Conservation (phyloP, 2,797 vertebrate species). For the Gymnoscopelus braueri region DNA sequence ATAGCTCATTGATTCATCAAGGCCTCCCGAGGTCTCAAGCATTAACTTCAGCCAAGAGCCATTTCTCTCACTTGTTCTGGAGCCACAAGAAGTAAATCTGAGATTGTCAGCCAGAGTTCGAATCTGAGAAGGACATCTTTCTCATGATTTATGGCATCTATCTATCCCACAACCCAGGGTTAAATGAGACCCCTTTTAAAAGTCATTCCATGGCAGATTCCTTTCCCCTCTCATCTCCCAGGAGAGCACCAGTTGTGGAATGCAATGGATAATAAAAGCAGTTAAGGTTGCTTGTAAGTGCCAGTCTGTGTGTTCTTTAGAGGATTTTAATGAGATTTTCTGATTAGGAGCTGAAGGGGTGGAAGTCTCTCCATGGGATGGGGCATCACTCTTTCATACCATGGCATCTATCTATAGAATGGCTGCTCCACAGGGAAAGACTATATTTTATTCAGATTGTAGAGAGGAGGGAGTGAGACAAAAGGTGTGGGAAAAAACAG, state of each 20-base stretch:
- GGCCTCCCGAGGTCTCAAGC: slow-evolving; percentile 23
- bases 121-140: slow-evolving; percentile 4
- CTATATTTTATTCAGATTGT: slow-evolving; percentile 23
- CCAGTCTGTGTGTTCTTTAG: slow-evolving; percentile 35
- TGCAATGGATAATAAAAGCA: slow-evolving; percentile 62
- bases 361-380: slow-evolving; percentile 14
- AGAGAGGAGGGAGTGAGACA: slow-evolving; percentile 8
- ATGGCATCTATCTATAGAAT: slow-evolving; percentile 23
- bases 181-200: slow-evolving; percentile 47
- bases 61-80: slow-evolving; percentile 36
- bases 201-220: slow-evolving; percentile 47
- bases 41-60: slow-evolving; percentile 39
- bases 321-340: slow-evolving; percentile 59
- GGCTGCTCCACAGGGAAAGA: slow-evolving; percentile 22
- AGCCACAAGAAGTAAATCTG: slow-evolving; percentile 23
- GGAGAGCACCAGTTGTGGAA: slow-evolving; percentile 54
- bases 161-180: slow-evolving; percentile 28
- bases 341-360: slow-evolving; percentile 34
- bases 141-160: slow-evolving; percentile 47
- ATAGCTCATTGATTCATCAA: slow-evolving; percentile 62
- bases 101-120: slow-evolving; percentile 15
- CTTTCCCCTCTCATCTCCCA: slow-evolving; percentile 50
- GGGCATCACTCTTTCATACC: slow-evolving; percentile 14
- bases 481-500: background rate
- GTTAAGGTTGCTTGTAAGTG: slow-evolving; percentile 44